Percentiles rank a stretch among this genome's conserved stretches.
Conservation (phyloP, 2,888 invertebrate species). For the Mesochorus sp. region DNA sequence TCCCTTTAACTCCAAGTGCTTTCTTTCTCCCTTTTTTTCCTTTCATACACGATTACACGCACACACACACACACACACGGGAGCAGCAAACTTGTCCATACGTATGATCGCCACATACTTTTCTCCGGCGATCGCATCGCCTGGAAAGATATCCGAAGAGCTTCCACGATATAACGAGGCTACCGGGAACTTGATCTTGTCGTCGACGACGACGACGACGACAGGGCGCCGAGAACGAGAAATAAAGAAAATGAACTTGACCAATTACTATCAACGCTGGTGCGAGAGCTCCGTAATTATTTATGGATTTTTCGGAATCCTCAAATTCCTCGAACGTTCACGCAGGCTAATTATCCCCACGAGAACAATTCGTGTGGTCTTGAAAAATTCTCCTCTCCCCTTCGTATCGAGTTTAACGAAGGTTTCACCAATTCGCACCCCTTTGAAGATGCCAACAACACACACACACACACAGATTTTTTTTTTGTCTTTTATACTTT, state of each 20-base stretch:
- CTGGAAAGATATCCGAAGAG: slow-evolving; percentile 33
- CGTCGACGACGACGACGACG: slow-evolving; percentile 13
- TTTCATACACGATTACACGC: neutral
- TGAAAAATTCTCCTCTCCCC: neutral
- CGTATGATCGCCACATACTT: neutral
- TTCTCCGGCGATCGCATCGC: neutral
- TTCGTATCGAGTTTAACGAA: neutral
- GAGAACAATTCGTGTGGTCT: slow-evolving; percentile 6
- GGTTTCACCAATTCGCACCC: neutral
- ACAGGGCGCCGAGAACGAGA: slow-evolving; percentile 3
- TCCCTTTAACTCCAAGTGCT: slow-evolving; percentile 4
- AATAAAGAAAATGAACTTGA: too few species aligned
- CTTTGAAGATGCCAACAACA: too few species aligned
- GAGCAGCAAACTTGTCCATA: slow-evolving; percentile 9
- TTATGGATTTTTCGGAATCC: slow-evolving; percentile 44
- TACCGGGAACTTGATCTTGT: slow-evolving; percentile 52
- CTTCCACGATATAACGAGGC: slow-evolving; percentile 56
- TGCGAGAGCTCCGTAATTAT: slow-evolving; percentile 39
- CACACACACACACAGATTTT: neutral
- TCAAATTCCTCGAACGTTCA: neutral
- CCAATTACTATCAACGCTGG: slow-evolving; percentile 26
- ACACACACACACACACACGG: neutral
- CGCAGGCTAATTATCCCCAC: neutral
- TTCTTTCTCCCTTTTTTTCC: neutral
- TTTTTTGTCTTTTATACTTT: neutral